Evolutionary conservation across 2,113 vertebrate species (phyloP).

Genomic region (Micromys minutus): DNA sequence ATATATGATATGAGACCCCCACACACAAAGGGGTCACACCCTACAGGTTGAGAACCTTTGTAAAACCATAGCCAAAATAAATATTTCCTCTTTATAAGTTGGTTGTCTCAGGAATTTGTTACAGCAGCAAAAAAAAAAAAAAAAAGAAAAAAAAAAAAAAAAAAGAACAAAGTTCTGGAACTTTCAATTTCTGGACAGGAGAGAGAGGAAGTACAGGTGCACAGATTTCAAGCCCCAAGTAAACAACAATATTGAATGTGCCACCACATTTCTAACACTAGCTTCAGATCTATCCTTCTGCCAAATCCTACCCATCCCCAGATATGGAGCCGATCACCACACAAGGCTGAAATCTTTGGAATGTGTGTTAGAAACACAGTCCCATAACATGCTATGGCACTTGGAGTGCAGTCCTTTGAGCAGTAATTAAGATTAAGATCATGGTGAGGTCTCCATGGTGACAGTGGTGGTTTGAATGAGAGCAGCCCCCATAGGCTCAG

Average conservation of each 20-base stretch:
- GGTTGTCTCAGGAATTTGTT: background rate
- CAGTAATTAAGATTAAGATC: background rate
- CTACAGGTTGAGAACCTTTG: background rate
- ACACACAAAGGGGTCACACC: background rate
- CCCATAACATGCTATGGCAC: background rate
- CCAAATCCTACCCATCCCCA: too few relatives aligned
- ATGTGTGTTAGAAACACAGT: background rate
- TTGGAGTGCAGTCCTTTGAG: background rate
- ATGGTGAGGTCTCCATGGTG: background rate
- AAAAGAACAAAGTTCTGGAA: background rate
- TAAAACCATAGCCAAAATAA: background rate
- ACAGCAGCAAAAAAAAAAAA: background rate
- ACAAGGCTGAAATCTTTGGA: background rate
- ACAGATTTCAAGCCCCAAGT: background rate
- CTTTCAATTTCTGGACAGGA: background rate
- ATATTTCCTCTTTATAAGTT: background rate
- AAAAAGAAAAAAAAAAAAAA: background rate
- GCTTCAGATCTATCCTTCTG: background rate
- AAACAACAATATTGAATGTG: background rate
- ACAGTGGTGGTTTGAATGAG: background rate
- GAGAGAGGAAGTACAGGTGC: background rate
- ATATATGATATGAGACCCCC: background rate
- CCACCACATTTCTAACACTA: rapidly evolving
- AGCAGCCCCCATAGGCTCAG: too few relatives aligned
- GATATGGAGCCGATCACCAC: background rate